Conservation (phyloP, 2,113 vertebrate genomes). For the Lophura nycthemera region DNA sequence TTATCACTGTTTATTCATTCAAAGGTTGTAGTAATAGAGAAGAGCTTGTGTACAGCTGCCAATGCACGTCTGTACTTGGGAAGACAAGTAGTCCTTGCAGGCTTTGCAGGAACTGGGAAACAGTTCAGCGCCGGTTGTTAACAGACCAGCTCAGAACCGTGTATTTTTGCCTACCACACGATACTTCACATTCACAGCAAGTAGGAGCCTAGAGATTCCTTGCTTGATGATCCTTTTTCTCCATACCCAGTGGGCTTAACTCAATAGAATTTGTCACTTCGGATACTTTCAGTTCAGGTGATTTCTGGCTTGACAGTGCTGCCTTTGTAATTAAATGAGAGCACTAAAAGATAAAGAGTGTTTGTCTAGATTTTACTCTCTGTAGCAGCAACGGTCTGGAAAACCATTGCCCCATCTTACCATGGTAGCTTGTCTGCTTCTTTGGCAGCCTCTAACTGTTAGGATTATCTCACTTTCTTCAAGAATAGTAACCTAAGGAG, state of each 20-base stretch:
- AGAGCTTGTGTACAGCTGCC: constrained; percentile 1
- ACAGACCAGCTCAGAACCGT: background rate
- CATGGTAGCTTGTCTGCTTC: background rate
- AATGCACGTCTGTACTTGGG: background rate
- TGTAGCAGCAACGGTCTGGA: background rate
- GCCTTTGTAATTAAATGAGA: background rate
- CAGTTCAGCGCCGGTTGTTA: background rate
- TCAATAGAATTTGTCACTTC: background rate
- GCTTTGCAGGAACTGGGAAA: background rate
- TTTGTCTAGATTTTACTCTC: background rate
- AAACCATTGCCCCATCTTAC: background rate
- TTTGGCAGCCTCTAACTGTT: background rate
- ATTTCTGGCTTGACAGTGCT: background rate
- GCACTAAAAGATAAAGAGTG: background rate
- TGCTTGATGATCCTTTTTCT: background rate
- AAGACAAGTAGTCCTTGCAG: background rate
- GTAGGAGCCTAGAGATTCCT: background rate
- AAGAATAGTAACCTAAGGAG: background rate
- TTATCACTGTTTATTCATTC: constrained; percentile 67
- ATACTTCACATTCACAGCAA: background rate
- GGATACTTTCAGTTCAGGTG: background rate
- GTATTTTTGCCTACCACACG: background rate
- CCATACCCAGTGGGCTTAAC: background rate
- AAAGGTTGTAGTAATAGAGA: background rate
- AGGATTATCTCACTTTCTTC: background rate